Conservation (phyloP, 2,797 vertebrate genomes). For the Paguma larvata region DNA sequence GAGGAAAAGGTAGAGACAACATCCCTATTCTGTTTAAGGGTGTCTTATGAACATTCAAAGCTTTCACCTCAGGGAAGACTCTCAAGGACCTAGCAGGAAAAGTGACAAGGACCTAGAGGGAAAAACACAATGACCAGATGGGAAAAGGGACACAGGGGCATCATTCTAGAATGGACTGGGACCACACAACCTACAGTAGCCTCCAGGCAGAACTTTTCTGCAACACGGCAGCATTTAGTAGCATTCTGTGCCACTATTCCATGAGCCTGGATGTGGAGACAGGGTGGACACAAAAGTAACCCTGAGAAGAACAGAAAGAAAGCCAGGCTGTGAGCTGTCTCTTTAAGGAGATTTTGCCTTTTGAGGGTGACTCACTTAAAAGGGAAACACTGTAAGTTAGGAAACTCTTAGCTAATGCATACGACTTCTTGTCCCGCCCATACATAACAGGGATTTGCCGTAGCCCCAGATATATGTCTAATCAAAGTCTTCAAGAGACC, state of each 20-base stretch:
- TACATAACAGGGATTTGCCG: not conserved
- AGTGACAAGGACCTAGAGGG: no score
- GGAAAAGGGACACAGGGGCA: no score
- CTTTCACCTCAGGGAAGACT: not conserved
- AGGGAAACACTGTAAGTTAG: not conserved
- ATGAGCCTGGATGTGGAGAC: accelerated
- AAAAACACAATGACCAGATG: no score
- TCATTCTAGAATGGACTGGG: accelerated
- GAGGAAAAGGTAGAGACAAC: not conserved
- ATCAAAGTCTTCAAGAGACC: not conserved
- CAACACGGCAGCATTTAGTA: no score
- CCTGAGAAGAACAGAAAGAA: not conserved
- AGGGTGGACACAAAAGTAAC: accelerated
- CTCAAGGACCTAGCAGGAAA: not conserved
- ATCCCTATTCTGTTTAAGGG: not conserved
- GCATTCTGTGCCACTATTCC: not conserved
- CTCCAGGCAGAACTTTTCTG: accelerated
- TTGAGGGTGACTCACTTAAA: not conserved
- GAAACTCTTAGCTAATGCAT: not conserved
- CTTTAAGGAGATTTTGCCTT: not conserved
- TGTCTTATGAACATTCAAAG: not conserved
- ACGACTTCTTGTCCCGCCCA: not conserved
- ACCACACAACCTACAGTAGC: accelerated
- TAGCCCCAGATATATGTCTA: no score
- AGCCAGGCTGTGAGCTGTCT: accelerated